Conservation (phyloP, 2,113 vertebrate genomes). For the Terrapene triunguis region DNA sequence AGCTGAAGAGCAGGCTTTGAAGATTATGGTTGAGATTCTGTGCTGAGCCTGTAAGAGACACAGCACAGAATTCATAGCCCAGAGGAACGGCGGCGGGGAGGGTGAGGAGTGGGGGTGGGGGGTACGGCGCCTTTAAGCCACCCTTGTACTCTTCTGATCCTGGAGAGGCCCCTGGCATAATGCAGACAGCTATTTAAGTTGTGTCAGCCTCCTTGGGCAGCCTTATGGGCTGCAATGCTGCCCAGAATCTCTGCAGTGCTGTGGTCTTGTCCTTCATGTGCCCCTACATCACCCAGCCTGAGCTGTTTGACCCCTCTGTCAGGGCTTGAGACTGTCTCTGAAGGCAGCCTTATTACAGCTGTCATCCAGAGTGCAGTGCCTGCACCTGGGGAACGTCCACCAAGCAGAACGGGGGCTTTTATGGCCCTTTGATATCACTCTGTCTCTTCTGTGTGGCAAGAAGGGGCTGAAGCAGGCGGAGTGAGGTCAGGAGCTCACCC, state of each 20-base stretch:
- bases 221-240: not conserved
- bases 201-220: not conserved
- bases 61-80: rapidly evolving
- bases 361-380: not conserved
- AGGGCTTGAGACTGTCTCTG: not conserved
- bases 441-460: rapidly evolving
- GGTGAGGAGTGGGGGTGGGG: rapidly evolving
- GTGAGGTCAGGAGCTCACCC: not conserved
- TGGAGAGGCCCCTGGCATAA: too few species aligned
- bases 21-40: not conserved
- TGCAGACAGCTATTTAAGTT: not conserved
- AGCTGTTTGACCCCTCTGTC: not conserved
- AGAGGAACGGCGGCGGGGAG: rapidly evolving
- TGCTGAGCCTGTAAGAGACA: not conserved
- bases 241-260: not conserved
- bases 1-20: conserved; percentile 45
- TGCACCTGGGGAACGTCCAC: not conserved
- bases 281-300: not conserved
- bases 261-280: not conserved
- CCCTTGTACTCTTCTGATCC: not conserved
- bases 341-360: not conserved
- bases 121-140: not conserved
- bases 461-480: rapidly evolving
- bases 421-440: rapidly evolving
- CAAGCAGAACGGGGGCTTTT: not conserved